A percentile compares a stretch with the other conserved stretches of the same genome.
These are phyloP conservation scores for Drosophila mercatorum DNA, from an alignment of 2,888 invertebrate genomes.

Conservation along the genomic window DNA sequence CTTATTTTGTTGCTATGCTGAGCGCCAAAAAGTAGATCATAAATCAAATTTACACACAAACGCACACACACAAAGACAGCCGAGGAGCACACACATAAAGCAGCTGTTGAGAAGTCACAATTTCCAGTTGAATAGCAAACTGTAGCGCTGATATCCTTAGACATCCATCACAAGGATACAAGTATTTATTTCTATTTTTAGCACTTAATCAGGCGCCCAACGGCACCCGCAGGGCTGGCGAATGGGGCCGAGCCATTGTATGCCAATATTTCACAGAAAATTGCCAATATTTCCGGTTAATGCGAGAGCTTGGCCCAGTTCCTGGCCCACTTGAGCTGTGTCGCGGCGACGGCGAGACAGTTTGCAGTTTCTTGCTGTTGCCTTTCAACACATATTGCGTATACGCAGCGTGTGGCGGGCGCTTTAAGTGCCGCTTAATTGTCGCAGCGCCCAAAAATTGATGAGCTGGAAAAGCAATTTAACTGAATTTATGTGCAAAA, in stretches of 20 bases:
- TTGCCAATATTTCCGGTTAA: conserved; percentile 77
- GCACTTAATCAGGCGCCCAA: conserved; percentile 68
- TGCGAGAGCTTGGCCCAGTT: conserved; percentile 48
- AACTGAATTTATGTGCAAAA: conserved; percentile 60
- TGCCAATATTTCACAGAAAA: conserved; percentile 67
- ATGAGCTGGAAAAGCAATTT: conserved; percentile 68
- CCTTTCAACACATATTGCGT: conserved; percentile 44
- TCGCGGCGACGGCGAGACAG: conserved; percentile 4
- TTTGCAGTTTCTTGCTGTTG: not conserved
- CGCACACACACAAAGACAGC: conserved; percentile 9
- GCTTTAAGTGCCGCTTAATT: conserved; percentile 61
- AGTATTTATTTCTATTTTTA: conserved; percentile 72
- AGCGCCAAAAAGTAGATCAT: conserved; percentile 54
- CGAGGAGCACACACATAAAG: conserved; percentile 10
- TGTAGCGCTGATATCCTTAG: conserved; percentile 43
- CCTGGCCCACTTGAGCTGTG: conserved; percentile 26
- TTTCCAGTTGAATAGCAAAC: conserved; percentile 28
- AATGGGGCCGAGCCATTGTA: conserved; percentile 1
- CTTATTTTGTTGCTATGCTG: conserved; percentile 40
- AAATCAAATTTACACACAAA: conserved; percentile 63
- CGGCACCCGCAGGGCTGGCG: not conserved
- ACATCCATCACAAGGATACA: conserved; percentile 62
- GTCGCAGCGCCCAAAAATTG: conserved; percentile 58
- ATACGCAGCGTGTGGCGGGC: conserved; percentile 48
- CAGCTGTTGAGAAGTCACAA: conserved; percentile 22